These are phyloP conservation scores for Nyctibius grandis DNA, from an alignment of 2,797 vertebrate species.

Conservation along the genomic window DNA sequence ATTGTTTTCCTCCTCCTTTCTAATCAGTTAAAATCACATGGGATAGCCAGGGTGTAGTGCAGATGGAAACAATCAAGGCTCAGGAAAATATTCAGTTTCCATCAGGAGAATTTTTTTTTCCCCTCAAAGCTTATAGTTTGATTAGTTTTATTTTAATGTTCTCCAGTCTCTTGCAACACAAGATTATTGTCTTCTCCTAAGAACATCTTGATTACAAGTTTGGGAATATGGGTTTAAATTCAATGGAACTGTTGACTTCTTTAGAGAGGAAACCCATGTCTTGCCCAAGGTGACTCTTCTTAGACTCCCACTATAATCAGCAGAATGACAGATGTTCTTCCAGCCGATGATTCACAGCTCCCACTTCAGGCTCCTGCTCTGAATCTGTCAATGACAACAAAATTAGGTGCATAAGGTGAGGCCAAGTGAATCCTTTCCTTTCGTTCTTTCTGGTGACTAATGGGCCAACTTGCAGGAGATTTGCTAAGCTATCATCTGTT, in stretches of 20 bases:
- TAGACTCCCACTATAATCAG: background rate
- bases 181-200: background rate
- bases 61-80: constrained; percentile 64
- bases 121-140: background rate
- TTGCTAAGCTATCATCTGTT: background rate
- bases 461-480: background rate
- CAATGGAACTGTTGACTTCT: background rate
- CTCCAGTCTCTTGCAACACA: background rate
- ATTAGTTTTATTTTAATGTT: constrained; percentile 11
- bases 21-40: constrained; percentile 13
- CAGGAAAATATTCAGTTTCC: constrained; percentile 37
- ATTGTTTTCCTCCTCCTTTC: constrained; percentile 28
- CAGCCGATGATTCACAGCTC: background rate
- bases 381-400: background rate
- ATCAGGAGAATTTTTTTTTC: background rate
- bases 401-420: background rate
- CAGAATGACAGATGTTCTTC: background rate
- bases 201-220: background rate
- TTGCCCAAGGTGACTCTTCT: background rate
- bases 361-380: background rate
- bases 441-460: background rate
- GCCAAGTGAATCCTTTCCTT: background rate
- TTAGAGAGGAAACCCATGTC: background rate
- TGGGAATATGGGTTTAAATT: background rate
- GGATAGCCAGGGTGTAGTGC: constrained; percentile 23